These are phyloP conservation scores for Muraenolepis orangiensis DNA, from an alignment of 2,797 vertebrate species.

Conservation along the genomic window DNA sequence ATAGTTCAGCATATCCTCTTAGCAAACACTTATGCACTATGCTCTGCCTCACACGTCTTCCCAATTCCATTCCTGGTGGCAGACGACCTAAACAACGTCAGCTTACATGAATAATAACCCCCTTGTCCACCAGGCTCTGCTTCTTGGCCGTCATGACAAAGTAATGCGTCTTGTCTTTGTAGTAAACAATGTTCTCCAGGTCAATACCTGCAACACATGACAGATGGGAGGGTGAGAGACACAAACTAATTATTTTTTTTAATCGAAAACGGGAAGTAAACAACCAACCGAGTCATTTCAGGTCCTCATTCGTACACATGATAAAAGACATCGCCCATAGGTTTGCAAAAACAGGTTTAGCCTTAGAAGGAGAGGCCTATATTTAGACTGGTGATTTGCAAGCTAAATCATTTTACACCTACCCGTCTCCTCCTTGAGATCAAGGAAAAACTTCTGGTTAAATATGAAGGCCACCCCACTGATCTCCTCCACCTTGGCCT, in stretches of 20 bases:
- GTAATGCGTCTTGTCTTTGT: constrained; percentile 96
- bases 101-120: constrained; percentile 90
- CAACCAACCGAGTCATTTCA: not conserved
- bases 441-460: constrained; percentile 98
- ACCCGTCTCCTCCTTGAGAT: constrained; percentile 97
- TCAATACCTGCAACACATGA: constrained; percentile 82
- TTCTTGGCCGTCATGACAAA: constrained; percentile 99
- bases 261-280: too few relatives aligned
- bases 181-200: constrained; percentile 98
- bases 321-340: not conserved
- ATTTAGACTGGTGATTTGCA: not conserved
- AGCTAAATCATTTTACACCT: constrained; percentile 22
- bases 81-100: constrained; percentile 22
- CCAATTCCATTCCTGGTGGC: not conserved
- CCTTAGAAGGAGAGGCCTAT: not conserved
- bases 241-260: not conserved
- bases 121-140: constrained; percentile 94
- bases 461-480: constrained; percentile 99
- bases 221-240: not conserved
- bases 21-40: not conserved
- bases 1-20: not conserved
- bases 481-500: constrained; percentile 97
- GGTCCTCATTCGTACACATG: not conserved
- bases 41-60: not conserved
- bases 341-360: not conserved